Percentiles rank a stretch among this genome's conserved stretches.
Conservation (phyloP, 1,140 invertebrate genomes). For the Heliothis subflexa region DNA sequence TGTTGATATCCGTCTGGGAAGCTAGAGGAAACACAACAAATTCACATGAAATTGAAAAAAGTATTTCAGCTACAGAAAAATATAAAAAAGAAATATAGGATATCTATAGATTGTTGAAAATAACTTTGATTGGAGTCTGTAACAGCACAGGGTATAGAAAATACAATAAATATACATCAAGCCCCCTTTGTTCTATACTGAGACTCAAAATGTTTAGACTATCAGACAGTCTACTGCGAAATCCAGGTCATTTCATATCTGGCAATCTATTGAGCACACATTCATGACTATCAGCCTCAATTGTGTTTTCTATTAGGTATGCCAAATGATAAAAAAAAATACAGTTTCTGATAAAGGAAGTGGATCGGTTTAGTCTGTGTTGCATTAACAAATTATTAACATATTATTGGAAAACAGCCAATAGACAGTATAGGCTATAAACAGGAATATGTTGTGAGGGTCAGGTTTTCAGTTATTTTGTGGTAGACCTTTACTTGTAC, state of each 20-base stretch:
- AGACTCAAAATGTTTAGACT: too few relatives aligned
- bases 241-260: too few relatives aligned
- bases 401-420: background rate
- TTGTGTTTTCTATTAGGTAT: background rate
- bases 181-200: too few relatives aligned
- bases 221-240: too few relatives aligned
- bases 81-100: too few relatives aligned
- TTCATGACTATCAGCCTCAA: too few relatives aligned
- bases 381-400: background rate
- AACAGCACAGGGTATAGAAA: too few relatives aligned
- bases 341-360: background rate
- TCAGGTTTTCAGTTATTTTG: background rate
- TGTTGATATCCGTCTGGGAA: conserved; percentile 86
- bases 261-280: too few relatives aligned
- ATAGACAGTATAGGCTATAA: background rate
- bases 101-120: too few relatives aligned
- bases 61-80: background rate
- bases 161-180: too few relatives aligned
- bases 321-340: background rate
- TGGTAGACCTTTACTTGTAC: background rate
- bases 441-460: background rate
- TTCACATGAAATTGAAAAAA: background rate
- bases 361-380: background rate
- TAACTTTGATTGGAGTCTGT: too few relatives aligned
- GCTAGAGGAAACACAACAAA: conserved; percentile 59